A percentile compares a stretch with the other conserved stretches of the same genome.
Evolutionary conservation across 2,888 invertebrate genomes (phyloP).

Genomic region (Drosophila colorata): DNA sequence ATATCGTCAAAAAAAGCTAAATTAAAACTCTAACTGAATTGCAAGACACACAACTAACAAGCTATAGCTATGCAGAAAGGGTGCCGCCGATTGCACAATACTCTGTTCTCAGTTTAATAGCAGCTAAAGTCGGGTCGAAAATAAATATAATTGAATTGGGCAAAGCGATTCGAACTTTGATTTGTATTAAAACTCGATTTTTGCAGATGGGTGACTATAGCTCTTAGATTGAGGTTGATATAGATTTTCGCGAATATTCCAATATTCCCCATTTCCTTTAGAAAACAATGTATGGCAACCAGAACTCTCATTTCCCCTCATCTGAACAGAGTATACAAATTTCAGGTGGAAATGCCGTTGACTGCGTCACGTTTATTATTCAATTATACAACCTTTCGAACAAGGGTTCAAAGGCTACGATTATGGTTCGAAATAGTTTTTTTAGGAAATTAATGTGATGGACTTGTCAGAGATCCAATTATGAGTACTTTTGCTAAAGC

Average conservation of each 20-base stretch:
- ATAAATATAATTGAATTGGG: no score
- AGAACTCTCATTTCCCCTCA: neutral
- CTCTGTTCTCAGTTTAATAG: neutral
- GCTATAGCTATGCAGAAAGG: neutral
- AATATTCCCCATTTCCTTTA: neutral
- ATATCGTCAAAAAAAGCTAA: slow-evolving; percentile 25
- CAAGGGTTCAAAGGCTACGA: neutral
- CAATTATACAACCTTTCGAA: slow-evolving; percentile 53
- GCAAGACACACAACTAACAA: slow-evolving; percentile 22
- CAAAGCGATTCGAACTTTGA: no score
- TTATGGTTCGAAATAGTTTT: slow-evolving; percentile 1
- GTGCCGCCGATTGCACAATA: neutral
- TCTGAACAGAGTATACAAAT: slow-evolving; percentile 13
- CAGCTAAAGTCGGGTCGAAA: no score
- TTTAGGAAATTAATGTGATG: slow-evolving; percentile 11
- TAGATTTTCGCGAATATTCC: neutral
- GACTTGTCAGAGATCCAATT: slow-evolving; percentile 31
- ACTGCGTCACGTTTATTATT: slow-evolving; percentile 52
- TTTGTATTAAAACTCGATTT: no score
- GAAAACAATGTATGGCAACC: no score
- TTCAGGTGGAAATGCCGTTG: slow-evolving; percentile 52
- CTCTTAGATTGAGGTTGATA: no score
- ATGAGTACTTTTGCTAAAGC: slow-evolving; percentile 3
- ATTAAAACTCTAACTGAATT: slow-evolving; percentile 1
- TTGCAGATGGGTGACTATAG: no score